Base-by-base conservation (phyloP, 2,797 vertebrate species). In the Danio aesculapii region DNA sequence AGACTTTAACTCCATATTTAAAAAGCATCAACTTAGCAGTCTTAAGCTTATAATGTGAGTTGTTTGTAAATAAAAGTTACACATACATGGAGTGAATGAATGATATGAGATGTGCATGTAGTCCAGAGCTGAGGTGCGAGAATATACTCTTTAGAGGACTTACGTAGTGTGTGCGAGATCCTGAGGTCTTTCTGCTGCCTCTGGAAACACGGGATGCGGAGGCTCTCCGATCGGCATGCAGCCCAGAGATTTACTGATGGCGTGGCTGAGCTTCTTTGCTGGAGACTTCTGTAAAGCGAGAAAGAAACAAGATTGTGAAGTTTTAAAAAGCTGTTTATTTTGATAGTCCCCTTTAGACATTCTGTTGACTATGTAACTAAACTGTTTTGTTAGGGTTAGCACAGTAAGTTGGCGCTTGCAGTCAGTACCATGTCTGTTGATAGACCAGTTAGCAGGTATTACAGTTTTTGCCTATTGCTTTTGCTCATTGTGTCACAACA, bases 231-330 rank as follows among this genome's bases (percentile, higher is more conserved):
- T 97, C 77, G 97, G 98, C 17, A 99, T 96, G 0, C 98, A 99
- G 75, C 98, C 98, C 8, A 99, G 92, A 5, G 98, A 99, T 86
- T 96, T 98, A 84, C 97, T 98, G 93, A 99, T 99, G 11, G 98
- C 98, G 39, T 99, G 98, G 95, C 97, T 98, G 92, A 99, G 94
- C 95, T 99, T 99, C 95, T 99, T 99, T 73, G 98, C 97, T 5
- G 98, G 98, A 16, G 98, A 99, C 89, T 99, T 99, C 98, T 99
- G 95, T 84, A 77, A 87, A 90, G 61, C 6, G 16, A 57, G 43
- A 16, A 46, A 1, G 5, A 39, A 21, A 19, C 10, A 17, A 66
- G 8, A 8, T 44, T 2, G 19, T 0, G 1, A 61, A 14, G 58
- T 61, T 61, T 30, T 1, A 30, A 30, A 30, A 30, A 30, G 30